Conservation (phyloP, 1,140 invertebrate genomes). For the Carposina sasakii region DNA sequence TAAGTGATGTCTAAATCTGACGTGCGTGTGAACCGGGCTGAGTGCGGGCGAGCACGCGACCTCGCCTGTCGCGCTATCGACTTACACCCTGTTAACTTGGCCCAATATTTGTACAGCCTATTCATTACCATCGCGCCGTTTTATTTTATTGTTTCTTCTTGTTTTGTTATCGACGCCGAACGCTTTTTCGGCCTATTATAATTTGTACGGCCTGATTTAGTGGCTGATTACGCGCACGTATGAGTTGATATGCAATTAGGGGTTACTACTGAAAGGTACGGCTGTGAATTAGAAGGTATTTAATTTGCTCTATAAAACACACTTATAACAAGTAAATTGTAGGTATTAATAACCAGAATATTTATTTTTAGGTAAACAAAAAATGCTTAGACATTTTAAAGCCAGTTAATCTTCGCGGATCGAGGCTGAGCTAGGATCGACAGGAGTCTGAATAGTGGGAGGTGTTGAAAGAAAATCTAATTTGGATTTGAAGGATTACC, state of each 20-base stretch:
- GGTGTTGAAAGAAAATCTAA: conserved; percentile 66
- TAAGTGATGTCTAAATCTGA: conserved; percentile 50
- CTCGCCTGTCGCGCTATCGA: conserved; percentile 56
- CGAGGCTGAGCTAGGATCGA: conserved; percentile 32
- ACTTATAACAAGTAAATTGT: too few relatives aligned
- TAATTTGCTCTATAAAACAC: too few relatives aligned
- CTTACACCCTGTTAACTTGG: conserved; percentile 64
- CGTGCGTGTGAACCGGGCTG: conserved; percentile 37
- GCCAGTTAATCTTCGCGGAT: too few relatives aligned
- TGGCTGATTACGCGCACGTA: too few relatives aligned
- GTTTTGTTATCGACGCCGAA: conserved; percentile 26
- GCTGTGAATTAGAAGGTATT: too few relatives aligned
- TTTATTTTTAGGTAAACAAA: too few relatives aligned
- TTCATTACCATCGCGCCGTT: conserved; percentile 49
- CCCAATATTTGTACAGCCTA: conserved; percentile 63
- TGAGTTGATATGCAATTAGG: too few relatives aligned
- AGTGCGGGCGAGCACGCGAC: conserved; percentile 43
- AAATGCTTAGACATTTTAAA: too few relatives aligned
- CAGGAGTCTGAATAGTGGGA: conserved; percentile 54
- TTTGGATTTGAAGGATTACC: conserved; percentile 70
- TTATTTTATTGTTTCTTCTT: conserved; percentile 56
- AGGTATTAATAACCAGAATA: too few relatives aligned
- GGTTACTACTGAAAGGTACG: too few relatives aligned
- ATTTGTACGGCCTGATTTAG: conserved; percentile 35
- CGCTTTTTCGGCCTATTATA: conserved; percentile 33